phyloP scores from a whole-genome alignment of 92 coral and sea anemone species.

The Blastomussa wellsi region DNA sequence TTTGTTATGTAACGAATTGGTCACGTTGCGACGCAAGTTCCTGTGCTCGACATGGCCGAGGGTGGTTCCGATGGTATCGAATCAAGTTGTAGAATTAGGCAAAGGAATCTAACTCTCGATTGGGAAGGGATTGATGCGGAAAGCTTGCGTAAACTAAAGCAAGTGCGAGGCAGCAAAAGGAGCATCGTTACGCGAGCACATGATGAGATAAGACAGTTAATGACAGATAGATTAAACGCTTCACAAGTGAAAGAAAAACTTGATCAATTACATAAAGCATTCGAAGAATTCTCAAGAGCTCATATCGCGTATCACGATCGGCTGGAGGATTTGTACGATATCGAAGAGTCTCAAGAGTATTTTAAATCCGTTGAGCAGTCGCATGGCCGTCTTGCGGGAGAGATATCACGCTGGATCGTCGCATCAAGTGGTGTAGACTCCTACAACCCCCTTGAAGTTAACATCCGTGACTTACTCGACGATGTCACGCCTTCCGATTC shows the following conservation, averaged over 20 bases:
- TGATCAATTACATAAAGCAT: conserved; percentile 6
- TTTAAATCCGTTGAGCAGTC: conserved; percentile 5
- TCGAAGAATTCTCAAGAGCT: conserved; percentile 17
- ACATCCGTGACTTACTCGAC: neutral
- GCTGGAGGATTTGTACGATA: conserved; percentile 25
- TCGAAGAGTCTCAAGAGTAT: conserved; percentile 35
- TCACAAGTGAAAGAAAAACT: conserved; percentile 9
- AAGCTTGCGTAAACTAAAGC: conserved; percentile 30
- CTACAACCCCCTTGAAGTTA: neutral
- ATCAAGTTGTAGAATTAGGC: neutral
- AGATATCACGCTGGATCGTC: conserved; percentile 22
- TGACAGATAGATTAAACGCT: neutral
- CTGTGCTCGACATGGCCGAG: no score
- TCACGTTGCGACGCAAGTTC: no score
- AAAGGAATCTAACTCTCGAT: conserved; percentile 31
- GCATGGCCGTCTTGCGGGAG: conserved; percentile 4
- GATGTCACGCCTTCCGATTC: conserved; percentile 10
- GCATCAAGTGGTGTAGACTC: neutral
- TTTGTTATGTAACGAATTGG: conserved; percentile 6
- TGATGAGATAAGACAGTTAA: conserved; percentile 11
- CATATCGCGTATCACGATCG: conserved; percentile 32
- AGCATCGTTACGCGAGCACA: conserved; percentile 32
- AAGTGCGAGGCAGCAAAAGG: conserved; percentile 29
- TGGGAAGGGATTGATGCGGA: conserved; percentile 37
- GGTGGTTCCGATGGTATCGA: conserved; percentile 4